These are phyloP conservation scores for western clawed frog (Xenopus tropicalis) DNA, from an alignment of 2,113 vertebrate species.

Conservation along the genomic window DNA sequence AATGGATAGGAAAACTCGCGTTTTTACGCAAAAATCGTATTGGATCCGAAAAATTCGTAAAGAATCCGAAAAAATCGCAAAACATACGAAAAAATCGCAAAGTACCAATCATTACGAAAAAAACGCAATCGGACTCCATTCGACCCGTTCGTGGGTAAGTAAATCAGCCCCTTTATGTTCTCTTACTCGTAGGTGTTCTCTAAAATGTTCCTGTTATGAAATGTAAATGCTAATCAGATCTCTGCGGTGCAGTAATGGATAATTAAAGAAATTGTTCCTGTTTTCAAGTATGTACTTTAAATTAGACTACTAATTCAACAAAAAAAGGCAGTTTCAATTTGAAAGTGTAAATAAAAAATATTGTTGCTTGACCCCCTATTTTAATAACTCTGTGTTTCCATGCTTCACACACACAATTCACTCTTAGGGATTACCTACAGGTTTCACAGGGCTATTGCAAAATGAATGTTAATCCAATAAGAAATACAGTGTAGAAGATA, in stretches of 20 bases:
- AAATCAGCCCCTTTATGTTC: too few relatives aligned
- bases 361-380: conserved; percentile 34
- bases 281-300: conserved; percentile 39
- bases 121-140: too few relatives aligned
- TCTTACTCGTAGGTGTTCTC: conserved; percentile 26
- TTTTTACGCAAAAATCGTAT: too few relatives aligned
- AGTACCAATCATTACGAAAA: too few relatives aligned
- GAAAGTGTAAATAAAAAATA: conserved; percentile 41
- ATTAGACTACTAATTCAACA: conserved; percentile 41
- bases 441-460: neutral
- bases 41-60: too few relatives aligned
- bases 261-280: conserved; percentile 41
- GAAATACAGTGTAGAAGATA: too few relatives aligned
- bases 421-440: neutral
- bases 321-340: conserved; percentile 33
- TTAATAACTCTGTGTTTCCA: conserved; percentile 36
- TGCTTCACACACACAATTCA: neutral
- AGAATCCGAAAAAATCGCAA: too few relatives aligned
- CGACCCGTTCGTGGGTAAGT: too few relatives aligned
- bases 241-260: conserved; percentile 42
- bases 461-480: too few relatives aligned
- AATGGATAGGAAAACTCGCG: too few relatives aligned
- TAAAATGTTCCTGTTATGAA: conserved; percentile 30
- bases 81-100: too few relatives aligned
- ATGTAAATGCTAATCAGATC: conserved; percentile 31